These are phyloP conservation scores for Trichomycterus rosablanca DNA, from an alignment of 2,113 vertebrate species.

Conservation along the genomic window DNA sequence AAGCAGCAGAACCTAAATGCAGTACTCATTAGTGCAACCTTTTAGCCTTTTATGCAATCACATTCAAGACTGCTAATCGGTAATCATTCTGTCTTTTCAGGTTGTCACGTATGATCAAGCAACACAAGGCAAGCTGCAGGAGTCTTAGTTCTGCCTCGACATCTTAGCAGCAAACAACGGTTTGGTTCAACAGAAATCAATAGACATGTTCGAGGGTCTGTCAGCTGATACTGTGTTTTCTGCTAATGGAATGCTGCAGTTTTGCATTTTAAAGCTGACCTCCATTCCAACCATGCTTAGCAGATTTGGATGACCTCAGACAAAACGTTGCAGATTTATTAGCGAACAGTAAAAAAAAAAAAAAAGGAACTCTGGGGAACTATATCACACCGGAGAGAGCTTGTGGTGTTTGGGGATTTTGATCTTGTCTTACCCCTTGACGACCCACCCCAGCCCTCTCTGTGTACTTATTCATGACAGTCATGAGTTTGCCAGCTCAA, in stretches of 20 bases:
- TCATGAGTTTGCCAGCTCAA: constrained; percentile 93
- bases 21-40: neutral
- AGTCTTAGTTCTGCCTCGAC: constrained; percentile 35
- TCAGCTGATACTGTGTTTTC: constrained; percentile 18
- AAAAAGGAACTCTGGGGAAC: neutral
- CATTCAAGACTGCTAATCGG: constrained; percentile 30
- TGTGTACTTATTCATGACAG: constrained; percentile 62
- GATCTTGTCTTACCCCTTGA: constrained; percentile 12
- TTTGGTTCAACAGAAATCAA: constrained; percentile 37
- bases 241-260: constrained; percentile 33
- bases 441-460: constrained; percentile 3
- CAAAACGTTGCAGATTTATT: constrained; percentile 5
- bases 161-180: constrained; percentile 38
- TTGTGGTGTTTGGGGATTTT: constrained; percentile 33
- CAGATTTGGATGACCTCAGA: constrained; percentile 45
- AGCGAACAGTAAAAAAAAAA: neutral
- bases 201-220: constrained; percentile 38
- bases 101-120: constrained; percentile 57
- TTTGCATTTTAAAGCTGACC: constrained; percentile 37
- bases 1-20: neutral
- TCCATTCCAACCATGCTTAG: constrained; percentile 39
- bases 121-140: constrained; percentile 47
- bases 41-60: constrained; percentile 38
- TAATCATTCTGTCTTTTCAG: constrained; percentile 28
- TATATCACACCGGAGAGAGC: constrained; percentile 13